Conservation (phyloP, 2,113 vertebrate genomes). For the pig (Sus scrofa) region DNA sequence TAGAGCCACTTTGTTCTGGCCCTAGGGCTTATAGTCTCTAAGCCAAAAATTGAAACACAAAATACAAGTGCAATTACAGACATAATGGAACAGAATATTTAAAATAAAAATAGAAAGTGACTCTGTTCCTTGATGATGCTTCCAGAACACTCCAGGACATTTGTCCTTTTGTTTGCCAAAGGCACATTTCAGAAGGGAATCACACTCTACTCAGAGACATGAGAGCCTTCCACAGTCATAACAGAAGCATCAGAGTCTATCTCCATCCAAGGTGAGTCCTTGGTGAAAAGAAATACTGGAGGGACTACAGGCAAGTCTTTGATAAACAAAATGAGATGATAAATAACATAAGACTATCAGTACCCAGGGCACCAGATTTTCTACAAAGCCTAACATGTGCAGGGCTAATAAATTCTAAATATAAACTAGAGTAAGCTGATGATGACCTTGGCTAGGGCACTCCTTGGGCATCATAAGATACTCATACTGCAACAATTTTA, state of each 20-base stretch:
- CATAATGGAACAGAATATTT: conserved; percentile 10
- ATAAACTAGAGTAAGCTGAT: conserved; percentile 11
- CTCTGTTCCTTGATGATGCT: neutral
- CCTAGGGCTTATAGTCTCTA: neutral
- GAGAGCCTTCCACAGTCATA: neutral
- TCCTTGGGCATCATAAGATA: neutral
- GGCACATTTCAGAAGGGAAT: neutral
- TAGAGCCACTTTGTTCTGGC: neutral
- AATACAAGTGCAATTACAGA: neutral
- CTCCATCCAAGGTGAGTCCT: neutral
- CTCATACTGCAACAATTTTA: neutral
- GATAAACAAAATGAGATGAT: conserved; percentile 40
- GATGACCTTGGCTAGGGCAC: conserved; percentile 6
- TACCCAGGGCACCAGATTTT: neutral
- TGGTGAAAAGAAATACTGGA: conserved; percentile 18
- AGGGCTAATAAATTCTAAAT: conserved; percentile 53
- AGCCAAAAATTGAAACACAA: conserved; percentile 19
- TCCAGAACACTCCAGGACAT: neutral
- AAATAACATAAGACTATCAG: neutral
- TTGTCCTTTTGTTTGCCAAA: neutral
- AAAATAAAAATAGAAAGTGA: conserved; percentile 45
- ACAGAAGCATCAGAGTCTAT: neutral
- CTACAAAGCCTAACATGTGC: neutral
- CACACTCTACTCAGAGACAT: neutral
- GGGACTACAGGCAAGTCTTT: neutral